These are phyloP conservation scores for Oreochromis grahami DNA, from an alignment of 2,797 vertebrate species.

Conservation along the genomic window DNA sequence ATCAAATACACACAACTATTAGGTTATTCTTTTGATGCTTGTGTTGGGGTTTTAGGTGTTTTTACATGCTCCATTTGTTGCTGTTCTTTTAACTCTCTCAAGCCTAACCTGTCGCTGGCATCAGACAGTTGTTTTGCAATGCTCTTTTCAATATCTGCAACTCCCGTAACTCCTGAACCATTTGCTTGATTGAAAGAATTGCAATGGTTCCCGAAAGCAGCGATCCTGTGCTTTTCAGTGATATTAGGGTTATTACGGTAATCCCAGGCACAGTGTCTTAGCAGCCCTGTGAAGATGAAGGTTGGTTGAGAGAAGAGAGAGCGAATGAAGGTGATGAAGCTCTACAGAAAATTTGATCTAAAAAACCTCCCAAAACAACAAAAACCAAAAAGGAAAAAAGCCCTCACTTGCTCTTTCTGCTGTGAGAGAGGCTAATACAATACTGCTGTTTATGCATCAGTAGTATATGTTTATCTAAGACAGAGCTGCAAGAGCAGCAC, in stretches of 20 bases:
- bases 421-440: background rate
- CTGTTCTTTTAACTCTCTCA: background rate
- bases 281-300: background rate
- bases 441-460: background rate
- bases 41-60: background rate
- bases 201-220: background rate
- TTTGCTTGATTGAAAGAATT: background rate
- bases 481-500: rapidly evolving
- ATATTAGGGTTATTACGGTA: background rate
- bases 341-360: too few relatives aligned
- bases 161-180: background rate
- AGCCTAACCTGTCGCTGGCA: background rate
- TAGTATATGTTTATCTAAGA: background rate
- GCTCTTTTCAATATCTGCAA: background rate
- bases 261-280: rapidly evolving
- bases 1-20: background rate
- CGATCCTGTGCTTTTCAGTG: background rate
- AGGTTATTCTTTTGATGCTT: background rate
- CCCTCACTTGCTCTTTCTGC: background rate
- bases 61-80: background rate
- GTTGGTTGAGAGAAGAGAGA: background rate
- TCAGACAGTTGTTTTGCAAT: background rate
- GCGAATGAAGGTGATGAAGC: too few relatives aligned
- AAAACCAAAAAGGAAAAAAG: background rate
- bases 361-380: background rate